phyloP scores from a whole-genome alignment of 2,113 vertebrate genomes.

The Aptenodytes forsteri region DNA sequence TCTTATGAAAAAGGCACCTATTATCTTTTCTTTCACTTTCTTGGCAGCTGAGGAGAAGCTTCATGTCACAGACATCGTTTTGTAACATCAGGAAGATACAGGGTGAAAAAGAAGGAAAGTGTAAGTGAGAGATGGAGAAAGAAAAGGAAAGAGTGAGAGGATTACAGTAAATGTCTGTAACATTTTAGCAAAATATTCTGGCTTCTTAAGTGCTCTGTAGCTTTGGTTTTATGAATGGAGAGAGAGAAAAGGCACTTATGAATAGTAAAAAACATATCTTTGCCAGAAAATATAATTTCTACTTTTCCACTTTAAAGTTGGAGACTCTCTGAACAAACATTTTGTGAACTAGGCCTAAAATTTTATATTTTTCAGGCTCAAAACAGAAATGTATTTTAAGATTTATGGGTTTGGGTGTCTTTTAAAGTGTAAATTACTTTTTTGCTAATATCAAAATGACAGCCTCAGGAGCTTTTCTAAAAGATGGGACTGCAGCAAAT shows the following conservation, averaged over 20 bases:
- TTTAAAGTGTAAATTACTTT: slow-evolving; percentile 31
- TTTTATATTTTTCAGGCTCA: neutral
- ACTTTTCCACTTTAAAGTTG: neutral
- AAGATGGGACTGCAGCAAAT: slow-evolving; percentile 19
- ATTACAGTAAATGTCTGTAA: neutral
- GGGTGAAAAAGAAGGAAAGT: neutral
- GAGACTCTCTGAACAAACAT: neutral
- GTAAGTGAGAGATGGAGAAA: neutral
- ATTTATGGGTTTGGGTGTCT: neutral
- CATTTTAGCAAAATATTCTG: neutral
- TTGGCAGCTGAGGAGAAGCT: neutral
- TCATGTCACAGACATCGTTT: neutral
- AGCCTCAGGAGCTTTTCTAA: neutral
- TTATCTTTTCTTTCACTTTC: neutral
- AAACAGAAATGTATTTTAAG: neutral
- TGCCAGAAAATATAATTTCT: neutral
- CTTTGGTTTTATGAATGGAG: neutral
- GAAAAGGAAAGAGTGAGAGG: neutral
- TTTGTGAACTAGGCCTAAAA: neutral
- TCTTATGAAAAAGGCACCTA: neutral
- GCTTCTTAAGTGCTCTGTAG: neutral
- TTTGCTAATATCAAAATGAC: slow-evolving; percentile 25
- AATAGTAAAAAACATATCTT: neutral
- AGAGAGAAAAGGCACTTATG: neutral
- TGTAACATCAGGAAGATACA: neutral